Conservation (phyloP, 2,113 vertebrate species). For the Heterotis niloticus region DNA sequence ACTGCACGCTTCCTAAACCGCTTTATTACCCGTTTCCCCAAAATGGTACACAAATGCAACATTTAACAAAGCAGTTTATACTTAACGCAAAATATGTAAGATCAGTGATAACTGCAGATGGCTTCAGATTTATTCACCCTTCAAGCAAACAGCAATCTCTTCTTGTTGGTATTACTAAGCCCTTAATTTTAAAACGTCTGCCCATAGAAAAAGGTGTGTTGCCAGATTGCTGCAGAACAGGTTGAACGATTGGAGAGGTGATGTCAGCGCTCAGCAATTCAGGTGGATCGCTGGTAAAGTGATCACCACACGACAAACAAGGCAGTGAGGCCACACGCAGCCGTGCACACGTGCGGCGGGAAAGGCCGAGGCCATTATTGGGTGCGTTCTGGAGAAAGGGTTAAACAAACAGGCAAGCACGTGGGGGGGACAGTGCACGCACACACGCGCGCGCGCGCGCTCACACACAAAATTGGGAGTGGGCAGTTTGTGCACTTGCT, state of each 20-base stretch:
- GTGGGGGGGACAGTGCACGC: too few relatives aligned
- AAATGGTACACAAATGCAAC: not conserved
- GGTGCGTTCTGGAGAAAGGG: conserved; percentile 64
- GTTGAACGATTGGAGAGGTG: conserved; percentile 1
- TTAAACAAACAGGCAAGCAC: conserved; percentile 68
- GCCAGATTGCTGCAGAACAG: conserved; percentile 9
- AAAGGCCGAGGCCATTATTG: not conserved
- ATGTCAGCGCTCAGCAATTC: conserved; percentile 22
- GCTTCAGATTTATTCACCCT: not conserved
- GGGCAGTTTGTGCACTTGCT: conserved; percentile 71
- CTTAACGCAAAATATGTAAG: not conserved
- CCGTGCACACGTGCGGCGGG: conserved; percentile 42
- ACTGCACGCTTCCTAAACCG: not conserved
- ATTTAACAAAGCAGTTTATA: not conserved
- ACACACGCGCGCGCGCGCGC: too few relatives aligned
- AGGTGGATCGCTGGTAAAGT: not conserved
- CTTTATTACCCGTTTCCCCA: too few relatives aligned
- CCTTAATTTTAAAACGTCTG: not conserved
- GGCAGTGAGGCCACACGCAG: not conserved
- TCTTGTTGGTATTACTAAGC: not conserved
- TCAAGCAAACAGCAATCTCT: not conserved
- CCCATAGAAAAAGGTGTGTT: conserved; percentile 3
- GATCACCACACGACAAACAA: not conserved
- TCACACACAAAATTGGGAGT: conserved; percentile 66
- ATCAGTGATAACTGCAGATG: not conserved